Evolutionary conservation across 2,113 vertebrate species (phyloP), one percentile per base, ranked within the genome.

Genomic region (Leptobrachium leishanense): DNA sequence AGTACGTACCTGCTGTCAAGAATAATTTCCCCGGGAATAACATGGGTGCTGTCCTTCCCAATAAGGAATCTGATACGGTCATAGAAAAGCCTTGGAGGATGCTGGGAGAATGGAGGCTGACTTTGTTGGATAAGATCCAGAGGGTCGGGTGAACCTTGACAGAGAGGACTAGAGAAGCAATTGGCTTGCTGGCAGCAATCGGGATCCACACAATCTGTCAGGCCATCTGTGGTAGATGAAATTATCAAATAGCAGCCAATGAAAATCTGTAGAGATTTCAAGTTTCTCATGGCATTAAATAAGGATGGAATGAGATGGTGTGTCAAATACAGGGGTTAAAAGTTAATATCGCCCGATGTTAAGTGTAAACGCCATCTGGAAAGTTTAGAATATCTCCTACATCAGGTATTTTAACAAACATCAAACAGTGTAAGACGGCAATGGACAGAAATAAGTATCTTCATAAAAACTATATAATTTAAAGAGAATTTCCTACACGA

Each of bases 111-210:
- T 57, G 95, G 89, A 1, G 88, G 86, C 5, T 92, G 93, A 86
- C 88, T 95, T 85, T 96, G 95, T 85, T 97, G 96, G 83, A 99
- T 90, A 79, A 98, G 93, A 85, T 97, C 96, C 79, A 97, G 89
- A 46, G 98, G 98, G 89, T 99, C 96, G 68, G 97, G 95, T 0
- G 98, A 98, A 43, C 98, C 98, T 82, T 98, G 97, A 82, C 98
- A 99, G 82, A 99, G 93, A 5, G 97, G 92, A 82, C 95, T 98
- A 0, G 91, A 89, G 2, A 90, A 95, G 73, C 98, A 99, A 79
- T 94, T 96, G 88, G 92, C 91, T 88, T 99, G 96, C 84, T 96
- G 94, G 78, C 98, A 99, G 54, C 98, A 99, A 81, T 99, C 97
- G 0, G 98, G 98, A 83, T 99, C 98, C 11, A 98, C 92, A 8